Evolutionary conservation across 2,113 vertebrate genomes (phyloP).

Genomic region (Heteronetta atricapilla): DNA sequence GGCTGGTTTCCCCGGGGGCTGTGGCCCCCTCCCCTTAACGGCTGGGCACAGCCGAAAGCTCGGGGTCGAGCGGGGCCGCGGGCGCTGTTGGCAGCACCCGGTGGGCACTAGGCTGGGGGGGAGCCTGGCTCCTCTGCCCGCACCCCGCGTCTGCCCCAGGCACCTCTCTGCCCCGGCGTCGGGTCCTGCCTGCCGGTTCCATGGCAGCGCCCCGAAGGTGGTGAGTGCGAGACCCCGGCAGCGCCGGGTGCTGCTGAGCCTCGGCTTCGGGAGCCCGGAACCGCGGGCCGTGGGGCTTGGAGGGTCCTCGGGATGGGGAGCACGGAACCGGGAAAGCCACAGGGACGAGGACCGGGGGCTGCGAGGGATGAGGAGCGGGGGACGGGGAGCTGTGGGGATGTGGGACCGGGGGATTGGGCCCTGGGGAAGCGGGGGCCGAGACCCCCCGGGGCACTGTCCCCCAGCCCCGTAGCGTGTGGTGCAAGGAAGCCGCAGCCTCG

Average conservation of each 20-base stretch:
- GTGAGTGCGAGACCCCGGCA: background rate
- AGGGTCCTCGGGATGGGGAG: no score
- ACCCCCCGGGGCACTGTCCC: no score
- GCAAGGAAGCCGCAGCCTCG: background rate
- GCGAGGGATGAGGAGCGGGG: background rate
- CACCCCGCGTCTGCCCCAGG: background rate
- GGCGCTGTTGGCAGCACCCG: background rate
- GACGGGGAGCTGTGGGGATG: no score
- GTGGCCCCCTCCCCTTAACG: no score
- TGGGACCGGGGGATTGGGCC: background rate
- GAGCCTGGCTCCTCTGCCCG: accelerated
- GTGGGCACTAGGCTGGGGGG: background rate
- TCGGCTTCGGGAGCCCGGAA: background rate
- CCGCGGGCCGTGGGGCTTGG: background rate
- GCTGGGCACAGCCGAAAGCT: background rate
- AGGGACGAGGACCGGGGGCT: no score
- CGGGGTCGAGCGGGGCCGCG: background rate
- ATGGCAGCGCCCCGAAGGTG: background rate
- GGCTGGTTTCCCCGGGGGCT: no score
- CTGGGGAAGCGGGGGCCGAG: no score
- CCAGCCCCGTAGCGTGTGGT: background rate
- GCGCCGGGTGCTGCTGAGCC: background rate
- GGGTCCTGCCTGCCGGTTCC: background rate
- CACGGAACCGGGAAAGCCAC: background rate
- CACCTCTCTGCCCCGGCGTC: background rate